Evolutionary conservation across 2,797 vertebrate genomes (phyloP), one percentile per base, ranked within the genome.

Genomic region (Prionace glauca): DNA sequence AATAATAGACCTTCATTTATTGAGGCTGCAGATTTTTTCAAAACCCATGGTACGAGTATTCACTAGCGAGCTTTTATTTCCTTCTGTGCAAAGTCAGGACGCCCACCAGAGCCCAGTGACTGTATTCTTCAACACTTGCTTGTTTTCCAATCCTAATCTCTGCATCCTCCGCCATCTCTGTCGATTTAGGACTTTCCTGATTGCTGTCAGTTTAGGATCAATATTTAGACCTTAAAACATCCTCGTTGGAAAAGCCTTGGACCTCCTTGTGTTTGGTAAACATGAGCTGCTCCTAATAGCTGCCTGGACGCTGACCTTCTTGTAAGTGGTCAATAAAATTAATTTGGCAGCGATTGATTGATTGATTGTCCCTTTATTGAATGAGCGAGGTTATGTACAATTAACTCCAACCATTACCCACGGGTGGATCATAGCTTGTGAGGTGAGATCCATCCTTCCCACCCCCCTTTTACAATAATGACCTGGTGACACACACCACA

Each of bases 261-360:
- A 67, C 20, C 10, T 36, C 18, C 62, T 92, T n/a, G 29, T 92
- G 26, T 60, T 16, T 88, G 29, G 26, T 45, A 88, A n/a, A 67
- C 36, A 41, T 10, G 18, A 36, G n/a, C 20, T 7, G 90, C 32
- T 36, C 8, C 60, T 9, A 67, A 36, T 92, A 36, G n/a, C 90
- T 92, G 62, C 16, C 60, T 67, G 18, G n/a, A 2, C 10, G 16
- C 16, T 67, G 62, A 67, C 60, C 90, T 92, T 92, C 88, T 91
- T 62, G 36, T 26, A n/a, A 67, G 32, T 9, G n/a, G 62, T 91
- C 88, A 91, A 91, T 91, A 67, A 36, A 36, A 92, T 92, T 67
- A 62, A 92, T 92, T 65, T 67, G 32, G 62, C 60, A 36, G 90
- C n/a, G 90, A 92, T 67, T 92, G 60, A 67, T 67, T 92, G 60